Base-by-base conservation (phyloP, 2,797 vertebrate genomes). In the Alfaro cultratus region DNA sequence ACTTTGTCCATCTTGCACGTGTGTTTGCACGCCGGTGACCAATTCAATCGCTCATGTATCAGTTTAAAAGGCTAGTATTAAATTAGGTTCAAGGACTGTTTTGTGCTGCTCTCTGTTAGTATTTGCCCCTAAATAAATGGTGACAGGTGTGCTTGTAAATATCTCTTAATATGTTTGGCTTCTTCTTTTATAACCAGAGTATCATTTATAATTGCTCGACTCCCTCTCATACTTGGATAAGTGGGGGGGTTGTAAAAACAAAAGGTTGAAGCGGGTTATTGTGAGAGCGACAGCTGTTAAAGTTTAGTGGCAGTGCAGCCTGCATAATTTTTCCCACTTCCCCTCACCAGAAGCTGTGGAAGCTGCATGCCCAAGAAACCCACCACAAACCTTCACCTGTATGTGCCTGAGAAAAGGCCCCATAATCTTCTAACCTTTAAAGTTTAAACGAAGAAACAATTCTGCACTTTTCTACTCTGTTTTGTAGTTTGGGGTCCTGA, bases 11-110 rank as follows among this genome's bases (percentile, higher is more conserved):
- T 73, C 77, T 46, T 75, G 62, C 77, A 73, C 13, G 26, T 68
- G 73, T 57, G 51, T 73, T 76, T 75, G 67, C 72, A 36, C 45
- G 51, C 76, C 34, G 0, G 34, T 55, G 80, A 80, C 76, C 82
- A 82, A 81, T 86, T 77, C 86, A 87, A 90, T 86, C 84, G 73
- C 75, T 82, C 75, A 74, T 83, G 79, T 47, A 87, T 90, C 85
- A 83, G 74, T 84, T 80, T 88, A 79, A 86, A 81, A 82, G 81
- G 80, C 13, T 51, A 87, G 85, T 87, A 83, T 86, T 89, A 87
- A 87, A 89, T 89, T 88, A 83, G 76, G 77, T 80, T 85, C 81
- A 76, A 85, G 80, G 72, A 21, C 0, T 41, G 2, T 72, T 72
- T 8, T 72, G 62, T 57, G 45, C 46, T 75, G 51, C 84, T 88